Evolutionary conservation across 2,113 vertebrate species (phyloP).

Genomic region (Chinchilla lanigera): DNA sequence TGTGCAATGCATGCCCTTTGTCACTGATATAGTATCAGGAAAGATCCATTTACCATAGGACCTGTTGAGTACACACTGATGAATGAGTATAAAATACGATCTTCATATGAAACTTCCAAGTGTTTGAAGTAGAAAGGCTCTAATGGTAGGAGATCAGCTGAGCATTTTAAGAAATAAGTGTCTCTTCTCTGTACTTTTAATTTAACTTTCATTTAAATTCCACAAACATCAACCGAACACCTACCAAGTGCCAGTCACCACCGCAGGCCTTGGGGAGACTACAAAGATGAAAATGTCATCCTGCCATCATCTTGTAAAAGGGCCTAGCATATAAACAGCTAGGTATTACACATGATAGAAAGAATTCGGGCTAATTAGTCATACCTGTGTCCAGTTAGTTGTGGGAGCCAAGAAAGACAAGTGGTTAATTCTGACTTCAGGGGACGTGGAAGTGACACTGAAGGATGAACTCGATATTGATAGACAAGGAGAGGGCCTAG

Average conservation of each 20-base stretch:
- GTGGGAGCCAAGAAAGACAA: conserved; percentile 29
- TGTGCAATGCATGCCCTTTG: background rate
- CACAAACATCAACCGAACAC: conserved; percentile 4
- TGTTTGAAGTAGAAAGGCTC: background rate
- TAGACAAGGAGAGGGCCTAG: background rate
- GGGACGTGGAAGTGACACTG: conserved; percentile 38
- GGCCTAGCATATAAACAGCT: background rate
- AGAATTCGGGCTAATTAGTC: conserved; percentile 59
- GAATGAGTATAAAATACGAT: background rate
- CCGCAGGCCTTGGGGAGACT: background rate
- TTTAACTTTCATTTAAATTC: conserved; percentile 46
- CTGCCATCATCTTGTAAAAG: background rate
- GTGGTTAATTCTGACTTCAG: conserved; percentile 55
- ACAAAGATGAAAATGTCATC: conserved; percentile 29
- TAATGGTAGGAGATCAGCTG: background rate
- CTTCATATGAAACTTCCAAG: background rate
- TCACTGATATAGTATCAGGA: background rate
- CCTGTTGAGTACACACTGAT: background rate
- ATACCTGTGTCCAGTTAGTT: conserved; percentile 5
- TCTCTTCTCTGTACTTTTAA: background rate
- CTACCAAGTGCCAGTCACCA: background rate
- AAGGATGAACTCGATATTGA: conserved; percentile 51
- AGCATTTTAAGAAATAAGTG: background rate
- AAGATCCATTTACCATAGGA: background rate
- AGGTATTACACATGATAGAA: background rate